phyloP scores from a whole-genome alignment of 2,113 vertebrate species.

The Triplophysa tibetana region DNA sequence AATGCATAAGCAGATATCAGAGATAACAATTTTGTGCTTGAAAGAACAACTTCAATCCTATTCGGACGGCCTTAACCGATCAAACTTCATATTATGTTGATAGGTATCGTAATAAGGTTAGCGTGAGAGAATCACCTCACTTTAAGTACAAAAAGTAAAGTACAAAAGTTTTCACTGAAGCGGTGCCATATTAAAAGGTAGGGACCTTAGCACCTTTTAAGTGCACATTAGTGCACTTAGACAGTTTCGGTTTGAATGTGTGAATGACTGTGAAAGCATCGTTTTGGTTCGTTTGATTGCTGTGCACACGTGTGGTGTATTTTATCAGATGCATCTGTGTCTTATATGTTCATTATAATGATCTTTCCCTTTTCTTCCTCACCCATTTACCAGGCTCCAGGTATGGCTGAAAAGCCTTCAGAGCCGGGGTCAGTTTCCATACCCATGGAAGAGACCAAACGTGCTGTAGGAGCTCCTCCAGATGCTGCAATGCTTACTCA shows the following conservation, averaged over 20 bases:
- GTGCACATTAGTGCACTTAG: background rate
- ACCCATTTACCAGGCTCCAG: conserved; percentile 62
- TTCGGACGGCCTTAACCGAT: background rate
- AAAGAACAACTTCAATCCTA: conserved; percentile 5
- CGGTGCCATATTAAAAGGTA: too few relatives aligned
- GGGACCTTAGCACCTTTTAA: too few relatives aligned
- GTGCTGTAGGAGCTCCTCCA: conserved; percentile 66
- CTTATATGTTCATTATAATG: background rate
- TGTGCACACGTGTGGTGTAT: background rate
- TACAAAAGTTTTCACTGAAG: too few relatives aligned
- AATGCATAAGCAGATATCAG: conserved; percentile 4
- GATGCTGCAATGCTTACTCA: conserved; percentile 89
- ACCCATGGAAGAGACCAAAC: conserved; percentile 88
- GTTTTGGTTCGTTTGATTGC: background rate
- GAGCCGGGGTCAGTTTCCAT: conserved; percentile 81
- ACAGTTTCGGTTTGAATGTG: background rate
- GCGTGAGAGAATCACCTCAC: background rate
- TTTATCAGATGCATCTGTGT: background rate
- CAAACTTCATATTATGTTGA: conserved; percentile 5
- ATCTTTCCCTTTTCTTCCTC: conserved; percentile 20
- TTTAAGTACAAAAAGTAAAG: too few relatives aligned
- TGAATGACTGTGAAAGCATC: background rate
- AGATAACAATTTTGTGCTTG: background rate
- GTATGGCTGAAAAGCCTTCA: conserved; percentile 83
- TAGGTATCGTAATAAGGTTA: background rate